A percentile compares a stretch with the other conserved stretches of the same genome.
Evolutionary conservation across 64 coral and sea anemone species (phyloP).

Genomic region (Pachyseris speciosa): DNA sequence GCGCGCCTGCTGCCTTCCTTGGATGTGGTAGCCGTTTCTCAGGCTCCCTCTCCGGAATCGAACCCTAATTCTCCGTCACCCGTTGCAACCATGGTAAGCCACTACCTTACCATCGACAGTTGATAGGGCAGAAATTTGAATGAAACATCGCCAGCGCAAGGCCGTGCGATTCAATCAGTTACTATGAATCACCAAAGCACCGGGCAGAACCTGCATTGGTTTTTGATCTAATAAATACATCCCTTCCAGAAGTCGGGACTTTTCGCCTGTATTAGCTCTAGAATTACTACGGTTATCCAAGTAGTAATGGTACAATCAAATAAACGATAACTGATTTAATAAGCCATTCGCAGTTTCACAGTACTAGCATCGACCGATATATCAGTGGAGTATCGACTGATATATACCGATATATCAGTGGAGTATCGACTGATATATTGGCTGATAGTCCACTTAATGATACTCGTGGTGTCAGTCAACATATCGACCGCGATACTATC

Average conservation of each 20-base stretch:
- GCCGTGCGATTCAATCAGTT: conserved; percentile 53
- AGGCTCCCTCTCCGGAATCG: conserved; percentile 47
- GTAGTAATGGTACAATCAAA: conserved; percentile 53
- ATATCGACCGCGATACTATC: too few relatives aligned
- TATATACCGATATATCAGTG: too few relatives aligned
- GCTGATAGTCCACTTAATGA: too few relatives aligned
- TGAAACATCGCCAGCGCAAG: conserved; percentile 28
- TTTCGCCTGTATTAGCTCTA: conserved; percentile 70
- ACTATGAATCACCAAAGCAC: conserved; percentile 41
- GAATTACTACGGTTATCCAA: conserved; percentile 70
- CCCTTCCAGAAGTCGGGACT: conserved; percentile 57
- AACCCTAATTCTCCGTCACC: conserved; percentile 66
- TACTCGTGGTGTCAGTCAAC: too few relatives aligned
- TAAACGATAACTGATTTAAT: too few relatives aligned
- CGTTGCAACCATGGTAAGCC: conserved; percentile 54
- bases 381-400: too few relatives aligned
- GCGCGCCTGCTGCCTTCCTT: conserved; percentile 49
- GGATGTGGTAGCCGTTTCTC: conserved; percentile 33
- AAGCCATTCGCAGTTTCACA: too few relatives aligned
- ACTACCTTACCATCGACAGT: conserved; percentile 32
- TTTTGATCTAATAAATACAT: conserved; percentile 60
- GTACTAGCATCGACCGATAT: too few relatives aligned
- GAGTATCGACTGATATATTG: too few relatives aligned
- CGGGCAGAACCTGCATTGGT: conserved; percentile 52
- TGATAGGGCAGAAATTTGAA: conserved; percentile 63